Evolutionary conservation across 2,113 vertebrate genomes (phyloP).

Genomic region (Myxocyprinus asiaticus): DNA sequence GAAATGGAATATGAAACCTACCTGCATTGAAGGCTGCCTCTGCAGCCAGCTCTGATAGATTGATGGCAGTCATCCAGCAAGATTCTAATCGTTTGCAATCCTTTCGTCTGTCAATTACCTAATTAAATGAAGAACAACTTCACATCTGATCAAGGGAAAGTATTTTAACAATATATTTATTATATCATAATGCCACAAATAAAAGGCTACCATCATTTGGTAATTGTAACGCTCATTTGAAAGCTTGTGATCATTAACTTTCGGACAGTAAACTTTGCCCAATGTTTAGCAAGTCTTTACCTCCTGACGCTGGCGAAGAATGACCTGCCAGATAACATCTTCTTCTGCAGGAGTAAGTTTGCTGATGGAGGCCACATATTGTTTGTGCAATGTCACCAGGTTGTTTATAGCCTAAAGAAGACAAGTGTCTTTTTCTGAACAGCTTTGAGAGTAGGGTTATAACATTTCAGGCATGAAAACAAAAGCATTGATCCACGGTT

Average conservation of each 20-base stretch:
- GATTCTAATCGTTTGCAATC: slow-evolving; percentile 54
- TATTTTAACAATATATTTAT: neutral
- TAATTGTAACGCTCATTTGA: neutral
- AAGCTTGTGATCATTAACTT: too few relatives aligned
- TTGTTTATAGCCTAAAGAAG: slow-evolving; percentile 47
- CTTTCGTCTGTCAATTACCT: slow-evolving; percentile 32
- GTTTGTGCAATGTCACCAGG: slow-evolving; percentile 51
- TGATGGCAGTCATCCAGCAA: slow-evolving; percentile 55
- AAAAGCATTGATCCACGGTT: neutral
- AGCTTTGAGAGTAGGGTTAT: neutral
- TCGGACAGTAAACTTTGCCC: neutral
- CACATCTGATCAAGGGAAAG: neutral
- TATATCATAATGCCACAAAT: neutral
- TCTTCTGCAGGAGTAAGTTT: slow-evolving; percentile 54
- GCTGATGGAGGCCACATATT: slow-evolving; percentile 45
- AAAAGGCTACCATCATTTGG: too few relatives aligned
- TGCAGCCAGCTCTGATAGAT: slow-evolving; percentile 54
- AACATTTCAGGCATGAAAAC: neutral
- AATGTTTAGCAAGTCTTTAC: slow-evolving; percentile 28
- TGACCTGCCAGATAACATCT: slow-evolving; percentile 53
- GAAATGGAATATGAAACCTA: slow-evolving; percentile 3
- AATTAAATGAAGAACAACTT: slow-evolving; percentile 27
- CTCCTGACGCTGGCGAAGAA: slow-evolving; percentile 54
- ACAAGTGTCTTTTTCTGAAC: neutral
- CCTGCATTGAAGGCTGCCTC: slow-evolving; percentile 62